A percentile compares a stretch with the other conserved stretches of the same genome.
Evolutionary conservation across 1,140 invertebrate species (phyloP).

Genomic region (Limonius californicus): DNA sequence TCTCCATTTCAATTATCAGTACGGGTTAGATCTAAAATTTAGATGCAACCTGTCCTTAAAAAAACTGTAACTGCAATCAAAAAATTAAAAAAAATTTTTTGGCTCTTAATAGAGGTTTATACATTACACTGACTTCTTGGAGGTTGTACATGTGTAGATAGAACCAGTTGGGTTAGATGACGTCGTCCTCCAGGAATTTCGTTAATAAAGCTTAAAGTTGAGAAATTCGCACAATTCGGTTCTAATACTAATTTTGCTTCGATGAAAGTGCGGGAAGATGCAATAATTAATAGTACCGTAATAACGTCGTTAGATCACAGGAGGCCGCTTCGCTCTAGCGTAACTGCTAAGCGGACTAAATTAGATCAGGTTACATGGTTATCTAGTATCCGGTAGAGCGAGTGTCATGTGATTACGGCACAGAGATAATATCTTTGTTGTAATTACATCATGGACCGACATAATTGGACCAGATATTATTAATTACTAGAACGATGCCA

Average conservation of each 20-base stretch:
- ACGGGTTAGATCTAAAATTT: too few relatives aligned
- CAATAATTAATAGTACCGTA: slow-evolving; percentile 12
- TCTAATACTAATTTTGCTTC: background rate
- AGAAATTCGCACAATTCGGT: background rate
- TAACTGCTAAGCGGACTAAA: slow-evolving; percentile 12
- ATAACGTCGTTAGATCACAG: slow-evolving; percentile 11
- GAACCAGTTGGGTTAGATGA: too few relatives aligned
- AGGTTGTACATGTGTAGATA: too few relatives aligned
- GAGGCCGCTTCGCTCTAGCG: slow-evolving; percentile 7
- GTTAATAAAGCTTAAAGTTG: background rate
- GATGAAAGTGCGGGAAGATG: slow-evolving; percentile 9
- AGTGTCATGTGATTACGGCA: slow-evolving; percentile 12
- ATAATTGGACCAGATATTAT: slow-evolving; percentile 9
- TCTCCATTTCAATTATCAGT: too few relatives aligned
- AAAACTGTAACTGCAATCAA: too few relatives aligned
- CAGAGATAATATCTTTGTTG: slow-evolving; percentile 14
- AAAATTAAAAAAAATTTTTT: too few relatives aligned
- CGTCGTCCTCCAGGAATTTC: too few relatives aligned
- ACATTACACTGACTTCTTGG: too few relatives aligned
- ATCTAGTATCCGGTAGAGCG: slow-evolving; percentile 12
- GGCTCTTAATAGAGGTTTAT: too few relatives aligned
- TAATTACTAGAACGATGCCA: background rate
- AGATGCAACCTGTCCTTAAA: too few relatives aligned
- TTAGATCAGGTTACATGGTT: slow-evolving; percentile 15
- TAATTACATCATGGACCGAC: slow-evolving; percentile 6